Evolutionary conservation across 2,113 vertebrate species (phyloP).

Genomic region (Tenrec ecaudatus): DNA sequence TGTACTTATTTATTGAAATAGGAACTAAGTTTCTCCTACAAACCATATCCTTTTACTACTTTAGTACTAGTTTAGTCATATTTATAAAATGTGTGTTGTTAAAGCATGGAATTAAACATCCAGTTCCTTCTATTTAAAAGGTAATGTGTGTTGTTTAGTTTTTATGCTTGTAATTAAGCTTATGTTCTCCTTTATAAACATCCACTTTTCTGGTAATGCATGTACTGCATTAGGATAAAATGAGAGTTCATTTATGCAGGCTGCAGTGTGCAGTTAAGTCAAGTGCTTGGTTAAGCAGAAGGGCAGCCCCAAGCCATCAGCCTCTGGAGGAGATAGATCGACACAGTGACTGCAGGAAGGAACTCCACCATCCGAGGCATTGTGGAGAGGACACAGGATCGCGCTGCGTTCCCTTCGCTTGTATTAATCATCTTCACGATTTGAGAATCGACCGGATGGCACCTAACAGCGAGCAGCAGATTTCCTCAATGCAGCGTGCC

Average conservation of each 20-base stretch:
- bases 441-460: too few species aligned
- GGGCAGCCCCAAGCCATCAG: too few species aligned
- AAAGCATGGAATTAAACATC: conserved; percentile 18
- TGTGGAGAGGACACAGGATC: too few species aligned
- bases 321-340: too few species aligned
- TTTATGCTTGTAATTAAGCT: neutral
- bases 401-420: too few species aligned
- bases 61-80: neutral
- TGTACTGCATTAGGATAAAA: neutral
- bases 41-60: neutral
- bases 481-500: too few species aligned
- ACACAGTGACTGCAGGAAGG: too few species aligned
- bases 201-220: neutral
- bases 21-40: neutral
- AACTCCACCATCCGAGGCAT: too few species aligned
- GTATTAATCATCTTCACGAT: too few species aligned
- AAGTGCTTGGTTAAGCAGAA: too few species aligned
- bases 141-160: neutral
- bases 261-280: too few species aligned
- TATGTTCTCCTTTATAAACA: neutral
- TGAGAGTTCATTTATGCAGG: neutral
- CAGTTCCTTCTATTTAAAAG: neutral
- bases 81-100: neutral
- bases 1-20: neutral
- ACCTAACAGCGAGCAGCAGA: too few species aligned